A percentile compares a stretch with the other conserved stretches of the same genome.
phyloP scores from a whole-genome alignment of 2,113 vertebrate genomes.

The Epinephelus fuscoguttatus region DNA sequence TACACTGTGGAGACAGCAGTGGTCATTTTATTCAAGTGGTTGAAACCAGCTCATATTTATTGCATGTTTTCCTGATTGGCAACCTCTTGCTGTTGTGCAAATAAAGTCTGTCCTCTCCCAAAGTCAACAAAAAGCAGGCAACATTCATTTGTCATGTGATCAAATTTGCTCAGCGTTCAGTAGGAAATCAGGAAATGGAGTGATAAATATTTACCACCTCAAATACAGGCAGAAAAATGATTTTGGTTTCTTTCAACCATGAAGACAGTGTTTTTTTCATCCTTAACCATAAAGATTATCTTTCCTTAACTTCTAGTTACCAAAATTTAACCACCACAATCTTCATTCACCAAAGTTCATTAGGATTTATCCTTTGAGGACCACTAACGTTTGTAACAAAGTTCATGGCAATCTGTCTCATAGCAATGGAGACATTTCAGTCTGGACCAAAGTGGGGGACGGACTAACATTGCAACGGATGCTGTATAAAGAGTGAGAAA shows the following conservation, averaged over 20 bases:
- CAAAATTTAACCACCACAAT: too few species aligned
- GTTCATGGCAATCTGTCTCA: neutral
- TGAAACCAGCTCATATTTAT: neutral
- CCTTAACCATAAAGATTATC: neutral
- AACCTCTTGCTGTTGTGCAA: neutral
- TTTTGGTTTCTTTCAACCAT: neutral
- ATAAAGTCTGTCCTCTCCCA: neutral
- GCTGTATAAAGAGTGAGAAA: too few species aligned
- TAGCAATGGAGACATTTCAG: neutral
- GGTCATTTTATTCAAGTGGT: neutral
- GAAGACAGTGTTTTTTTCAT: neutral
- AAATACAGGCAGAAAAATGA: neutral
- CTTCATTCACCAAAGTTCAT: neutral
- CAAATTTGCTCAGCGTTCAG: neutral
- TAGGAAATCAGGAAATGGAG: neutral
- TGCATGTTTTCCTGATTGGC: neutral
- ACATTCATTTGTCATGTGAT: neutral
- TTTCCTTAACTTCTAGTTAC: neutral
- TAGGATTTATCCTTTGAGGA: neutral
- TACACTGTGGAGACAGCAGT: neutral
- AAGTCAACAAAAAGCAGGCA: neutral
- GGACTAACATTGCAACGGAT: neutral
- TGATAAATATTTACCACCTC: neutral
- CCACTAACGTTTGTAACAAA: neutral
- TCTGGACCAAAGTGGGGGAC: slow-evolving; percentile 4